Conservation (phyloP, 2,888 invertebrate genomes). For the Heliconius ismenius region DNA sequence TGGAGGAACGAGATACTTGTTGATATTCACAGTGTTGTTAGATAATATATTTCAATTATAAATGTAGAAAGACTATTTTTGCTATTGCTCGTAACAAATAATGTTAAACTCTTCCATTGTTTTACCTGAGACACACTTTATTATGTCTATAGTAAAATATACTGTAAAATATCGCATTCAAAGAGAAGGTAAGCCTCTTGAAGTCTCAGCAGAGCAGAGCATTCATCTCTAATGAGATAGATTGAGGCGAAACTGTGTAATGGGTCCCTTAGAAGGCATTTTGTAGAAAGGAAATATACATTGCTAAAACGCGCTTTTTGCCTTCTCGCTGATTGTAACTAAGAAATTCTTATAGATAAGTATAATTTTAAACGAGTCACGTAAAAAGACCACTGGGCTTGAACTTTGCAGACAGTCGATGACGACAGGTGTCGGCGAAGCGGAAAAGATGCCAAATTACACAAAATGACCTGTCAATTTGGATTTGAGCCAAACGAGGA, state of each 20-base stretch:
- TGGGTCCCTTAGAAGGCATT: constrained; percentile 37
- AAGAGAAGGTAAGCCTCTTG: constrained; percentile 30
- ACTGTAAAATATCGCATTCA: constrained; percentile 29
- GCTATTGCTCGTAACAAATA: background rate
- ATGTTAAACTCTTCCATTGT: background rate
- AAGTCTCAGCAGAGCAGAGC: constrained; percentile 33
- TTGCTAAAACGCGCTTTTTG: constrained; percentile 29
- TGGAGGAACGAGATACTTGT: constrained; percentile 1
- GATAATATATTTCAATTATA: background rate
- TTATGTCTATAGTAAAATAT: constrained; percentile 1
- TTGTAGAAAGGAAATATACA: constrained; percentile 30
- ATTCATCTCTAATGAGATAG: constrained; percentile 38
- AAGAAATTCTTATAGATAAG: constrained; percentile 36
- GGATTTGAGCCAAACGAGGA: constrained; percentile 60
- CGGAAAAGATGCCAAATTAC: constrained; percentile 71
- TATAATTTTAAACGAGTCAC: constrained; percentile 41
- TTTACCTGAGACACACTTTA: background rate
- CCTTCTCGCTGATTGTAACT: constrained; percentile 29
- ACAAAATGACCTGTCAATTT: constrained; percentile 66
- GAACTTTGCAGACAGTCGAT: constrained; percentile 58
- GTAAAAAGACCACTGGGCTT: constrained; percentile 47
- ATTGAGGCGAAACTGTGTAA: constrained; percentile 35
- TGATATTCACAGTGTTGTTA: background rate
- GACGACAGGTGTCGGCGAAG: constrained; percentile 68
- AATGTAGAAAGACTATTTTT: background rate